Evolutionary conservation across 2,113 vertebrate species (phyloP), one percentile per base, ranked within the genome.

Genomic region (Triplophysa tibetana): DNA sequence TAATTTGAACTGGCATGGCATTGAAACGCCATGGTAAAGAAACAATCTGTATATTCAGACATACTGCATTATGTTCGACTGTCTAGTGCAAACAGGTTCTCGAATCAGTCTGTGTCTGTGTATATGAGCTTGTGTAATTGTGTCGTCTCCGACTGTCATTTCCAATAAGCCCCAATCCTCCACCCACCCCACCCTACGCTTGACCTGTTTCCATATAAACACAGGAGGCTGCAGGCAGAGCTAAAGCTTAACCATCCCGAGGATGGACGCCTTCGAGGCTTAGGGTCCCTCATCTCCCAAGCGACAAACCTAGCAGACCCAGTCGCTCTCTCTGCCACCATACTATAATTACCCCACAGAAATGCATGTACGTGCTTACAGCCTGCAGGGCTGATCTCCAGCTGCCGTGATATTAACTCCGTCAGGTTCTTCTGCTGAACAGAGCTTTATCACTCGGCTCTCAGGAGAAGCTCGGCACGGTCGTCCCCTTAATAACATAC

Each of bases 151-250:
- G 19, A 79, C 69, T 72, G 72, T 75, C 72, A 63, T 41, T 16
- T 75, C 72, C 62, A 76, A 62, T 76, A 65, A 58, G 33, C 76
- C 29, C 68, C 19, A 73, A 48, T 67, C 75, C 29, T 16, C 58
- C 33, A 26, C 33, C 21, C 78, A 43, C 62, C 38, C 67, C 38
- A 56, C 45, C 69, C 48, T 23, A 63, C 61, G 26, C 67, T 67
- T 72, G 81, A 82, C 81, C 75, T 79, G 69, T 45, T 78, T 78
- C 75, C 63, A 67, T 78, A 66, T 78, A 74, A 82, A 79, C 52
- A 82, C 61, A 43, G 41, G 38, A 45, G 24, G 38, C 52, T 81
- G 50, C 19, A 75, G 70, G 33, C 70, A 75, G 62, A 68, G 52
- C 26, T 69, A 60, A 54, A 72, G 69, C 43, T 73, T 45, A 48